These are phyloP conservation scores for Melanerpes aurifrons DNA, from an alignment of 2,113 vertebrate genomes.

Conservation along the genomic window DNA sequence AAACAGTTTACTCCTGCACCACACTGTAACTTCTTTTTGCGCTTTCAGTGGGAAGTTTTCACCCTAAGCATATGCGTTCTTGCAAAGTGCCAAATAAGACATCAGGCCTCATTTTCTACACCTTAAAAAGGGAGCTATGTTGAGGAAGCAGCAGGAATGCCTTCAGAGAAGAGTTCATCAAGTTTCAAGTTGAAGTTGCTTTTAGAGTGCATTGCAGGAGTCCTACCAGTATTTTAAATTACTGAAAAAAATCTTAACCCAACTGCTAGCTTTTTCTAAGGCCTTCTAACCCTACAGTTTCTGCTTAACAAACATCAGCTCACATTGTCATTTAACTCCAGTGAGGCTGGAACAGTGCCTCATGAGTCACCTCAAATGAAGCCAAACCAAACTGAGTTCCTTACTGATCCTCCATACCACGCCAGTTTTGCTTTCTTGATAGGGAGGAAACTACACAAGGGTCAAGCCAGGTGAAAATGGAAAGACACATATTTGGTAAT, in stretches of 20 bases:
- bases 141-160: not conserved
- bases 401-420: not conserved
- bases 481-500: not conserved
- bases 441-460: not conserved
- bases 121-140: not conserved
- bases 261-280: not conserved
- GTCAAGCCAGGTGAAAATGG: not conserved
- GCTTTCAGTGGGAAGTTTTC: not conserved
- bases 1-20: not conserved
- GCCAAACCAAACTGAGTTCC: not conserved
- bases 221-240: not conserved
- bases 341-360: not conserved
- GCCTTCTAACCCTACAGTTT: not conserved
- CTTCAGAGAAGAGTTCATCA: not conserved
- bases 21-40: not conserved
- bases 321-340: not conserved
- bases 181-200: not conserved
- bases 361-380: not conserved
- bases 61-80: not conserved
- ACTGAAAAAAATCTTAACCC: not conserved
- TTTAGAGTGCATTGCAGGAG: not conserved
- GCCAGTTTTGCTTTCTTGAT: not conserved
- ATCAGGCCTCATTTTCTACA: not conserved
- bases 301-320: not conserved
- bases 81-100: not conserved